These are phyloP conservation scores for Bubo blakistoni DNA, from an alignment of 2,113 vertebrate species.

Conservation along the genomic window DNA sequence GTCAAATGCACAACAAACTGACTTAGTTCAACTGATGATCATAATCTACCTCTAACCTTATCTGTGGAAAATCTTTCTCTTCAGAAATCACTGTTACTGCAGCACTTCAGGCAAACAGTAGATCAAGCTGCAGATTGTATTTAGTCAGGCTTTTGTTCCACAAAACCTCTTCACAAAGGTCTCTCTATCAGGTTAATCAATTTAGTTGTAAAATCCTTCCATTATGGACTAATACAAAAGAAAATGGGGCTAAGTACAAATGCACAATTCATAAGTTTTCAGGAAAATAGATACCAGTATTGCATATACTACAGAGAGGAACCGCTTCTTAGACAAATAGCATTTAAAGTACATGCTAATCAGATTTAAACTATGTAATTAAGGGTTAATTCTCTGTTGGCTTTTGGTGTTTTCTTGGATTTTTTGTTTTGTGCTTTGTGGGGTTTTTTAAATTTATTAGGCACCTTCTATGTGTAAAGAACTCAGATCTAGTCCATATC, in stretches of 20 bases:
- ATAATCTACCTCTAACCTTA: background rate
- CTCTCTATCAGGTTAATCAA: background rate
- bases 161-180: background rate
- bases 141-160: background rate
- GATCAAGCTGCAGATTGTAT: background rate
- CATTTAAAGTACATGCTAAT: background rate
- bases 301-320: background rate
- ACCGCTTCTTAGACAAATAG: background rate
- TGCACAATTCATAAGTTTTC: background rate
- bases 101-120: background rate
- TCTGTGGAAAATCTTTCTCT: background rate
- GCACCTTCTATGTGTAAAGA: background rate
- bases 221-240: background rate
- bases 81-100: background rate
- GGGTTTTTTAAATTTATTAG: background rate
- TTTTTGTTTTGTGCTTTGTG: background rate
- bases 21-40: background rate
- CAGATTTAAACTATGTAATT: background rate
- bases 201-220: background rate
- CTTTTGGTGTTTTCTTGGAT: background rate
- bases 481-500: background rate
- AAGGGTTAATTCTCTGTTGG: background rate
- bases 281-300: background rate
- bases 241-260: background rate
- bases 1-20: background rate